These are phyloP conservation scores for Rattus rattus DNA, from an alignment of 2,113 vertebrate genomes.

Conservation along the genomic window DNA sequence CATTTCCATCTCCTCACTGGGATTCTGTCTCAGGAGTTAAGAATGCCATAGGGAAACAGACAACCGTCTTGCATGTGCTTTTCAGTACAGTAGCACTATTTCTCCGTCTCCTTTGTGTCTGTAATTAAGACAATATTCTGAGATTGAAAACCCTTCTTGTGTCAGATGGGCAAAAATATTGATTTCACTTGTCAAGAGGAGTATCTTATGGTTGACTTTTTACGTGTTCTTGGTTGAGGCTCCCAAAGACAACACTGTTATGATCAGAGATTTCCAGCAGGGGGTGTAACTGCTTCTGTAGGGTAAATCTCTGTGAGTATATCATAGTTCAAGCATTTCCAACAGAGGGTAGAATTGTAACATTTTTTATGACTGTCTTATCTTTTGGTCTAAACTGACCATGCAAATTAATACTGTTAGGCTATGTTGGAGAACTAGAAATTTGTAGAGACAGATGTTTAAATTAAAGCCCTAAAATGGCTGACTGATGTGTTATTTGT, in stretches of 20 bases:
- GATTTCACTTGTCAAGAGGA: slow-evolving; percentile 13
- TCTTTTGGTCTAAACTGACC: slow-evolving; percentile 59
- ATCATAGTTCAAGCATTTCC: not conserved
- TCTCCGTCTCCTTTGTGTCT: not conserved
- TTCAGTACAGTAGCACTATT: slow-evolving; percentile 7
- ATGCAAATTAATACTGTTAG: slow-evolving; percentile 62
- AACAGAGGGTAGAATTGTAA: slow-evolving; percentile 46
- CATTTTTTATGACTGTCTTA: slow-evolving; percentile 59
- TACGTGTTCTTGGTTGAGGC: not conserved
- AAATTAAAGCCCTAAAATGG: slow-evolving; percentile 64
- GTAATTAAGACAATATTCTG: slow-evolving; percentile 30
- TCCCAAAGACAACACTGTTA: slow-evolving; percentile 60
- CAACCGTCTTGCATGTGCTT: not conserved
- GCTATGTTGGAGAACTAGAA: slow-evolving; percentile 58
- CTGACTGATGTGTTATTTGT: slow-evolving; percentile 54
- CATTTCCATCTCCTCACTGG: no score
- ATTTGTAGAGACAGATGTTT: slow-evolving; percentile 61
- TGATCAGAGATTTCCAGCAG: slow-evolving; percentile 79
- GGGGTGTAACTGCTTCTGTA: slow-evolving; percentile 71
- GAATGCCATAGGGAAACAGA: slow-evolving; percentile 42
- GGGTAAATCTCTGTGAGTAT: slow-evolving; percentile 74
- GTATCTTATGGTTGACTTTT: slow-evolving; percentile 33
- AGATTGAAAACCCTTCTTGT: slow-evolving; percentile 30
- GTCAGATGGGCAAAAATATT: slow-evolving; percentile 14
- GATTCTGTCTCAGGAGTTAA: not conserved